Conservation (phyloP, 64 coral and sea anemone genomes). For the Trachythela sp. region DNA sequence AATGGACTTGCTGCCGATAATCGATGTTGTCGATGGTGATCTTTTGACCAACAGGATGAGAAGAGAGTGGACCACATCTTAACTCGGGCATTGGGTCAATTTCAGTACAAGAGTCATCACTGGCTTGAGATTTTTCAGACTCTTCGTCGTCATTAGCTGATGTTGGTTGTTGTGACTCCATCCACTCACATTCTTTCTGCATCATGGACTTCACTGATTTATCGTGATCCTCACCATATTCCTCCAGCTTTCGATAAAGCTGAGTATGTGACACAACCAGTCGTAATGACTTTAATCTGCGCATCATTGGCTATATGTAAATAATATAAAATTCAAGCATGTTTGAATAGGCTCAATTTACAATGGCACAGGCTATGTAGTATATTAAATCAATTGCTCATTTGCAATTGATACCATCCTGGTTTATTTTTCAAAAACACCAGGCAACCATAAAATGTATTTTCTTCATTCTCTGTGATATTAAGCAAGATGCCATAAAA, state of each 20-base stretch:
- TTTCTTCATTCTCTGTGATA: too few relatives aligned
- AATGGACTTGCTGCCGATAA: not conserved
- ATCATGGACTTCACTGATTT: not conserved
- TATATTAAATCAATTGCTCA: too few relatives aligned
- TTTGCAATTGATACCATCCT: too few relatives aligned
- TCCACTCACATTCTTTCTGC: not conserved
- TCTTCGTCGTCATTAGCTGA: not conserved
- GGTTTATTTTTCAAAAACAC: too few relatives aligned
- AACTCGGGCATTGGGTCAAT: not conserved
- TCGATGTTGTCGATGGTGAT: not conserved
- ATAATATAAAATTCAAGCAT: not conserved
- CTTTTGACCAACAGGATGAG: not conserved
- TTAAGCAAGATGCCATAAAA: too few relatives aligned
- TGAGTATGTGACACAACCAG: not conserved
- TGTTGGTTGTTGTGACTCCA: not conserved
- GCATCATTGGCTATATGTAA: not conserved
- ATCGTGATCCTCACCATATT: constrained; percentile 51
- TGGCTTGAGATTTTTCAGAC: not conserved
- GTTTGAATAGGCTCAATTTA: too few relatives aligned
- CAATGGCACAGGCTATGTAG: too few relatives aligned
- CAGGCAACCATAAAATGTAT: too few relatives aligned
- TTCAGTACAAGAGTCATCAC: not conserved
- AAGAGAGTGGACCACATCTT: not conserved
- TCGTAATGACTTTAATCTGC: not conserved
- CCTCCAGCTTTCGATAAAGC: constrained; percentile 34